Percentiles rank a stretch among this genome's conserved stretches.
These are phyloP conservation scores for Omphaloscelis lunosa DNA, from an alignment of 2,888 invertebrate genomes.

Conservation along the genomic window DNA sequence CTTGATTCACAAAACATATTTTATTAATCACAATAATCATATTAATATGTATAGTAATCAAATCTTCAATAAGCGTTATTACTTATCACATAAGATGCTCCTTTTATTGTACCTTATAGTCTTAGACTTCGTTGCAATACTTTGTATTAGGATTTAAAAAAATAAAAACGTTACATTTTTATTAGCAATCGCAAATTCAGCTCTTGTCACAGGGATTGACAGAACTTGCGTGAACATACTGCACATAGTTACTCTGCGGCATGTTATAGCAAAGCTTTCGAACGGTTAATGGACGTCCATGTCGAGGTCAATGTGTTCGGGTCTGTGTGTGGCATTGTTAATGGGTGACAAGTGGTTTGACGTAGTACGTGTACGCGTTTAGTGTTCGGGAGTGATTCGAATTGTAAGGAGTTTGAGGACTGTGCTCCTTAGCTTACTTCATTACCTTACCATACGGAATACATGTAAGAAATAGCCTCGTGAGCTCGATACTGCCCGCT, in stretches of 20 bases:
- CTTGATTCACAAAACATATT: background rate
- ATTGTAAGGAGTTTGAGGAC: conserved; percentile 33
- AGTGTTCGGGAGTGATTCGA: conserved; percentile 20
- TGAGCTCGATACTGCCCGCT: background rate
- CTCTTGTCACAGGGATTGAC: background rate
- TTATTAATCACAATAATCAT: background rate
- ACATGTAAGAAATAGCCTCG: background rate
- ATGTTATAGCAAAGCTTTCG: conserved; percentile 35
- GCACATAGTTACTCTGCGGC: conserved; percentile 24
- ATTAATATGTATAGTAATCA: background rate
- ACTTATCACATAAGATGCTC: background rate
- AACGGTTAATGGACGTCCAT: conserved; percentile 39
- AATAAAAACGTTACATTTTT: background rate
- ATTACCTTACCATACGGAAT: background rate
- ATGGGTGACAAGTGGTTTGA: conserved; percentile 52
- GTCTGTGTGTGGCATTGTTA: conserved; percentile 47
- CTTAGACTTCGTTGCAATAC: background rate
- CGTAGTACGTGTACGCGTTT: conserved; percentile 15
- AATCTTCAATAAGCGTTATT: no score
- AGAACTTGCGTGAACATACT: background rate
- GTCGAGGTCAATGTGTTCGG: conserved; percentile 62
- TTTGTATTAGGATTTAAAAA: background rate
- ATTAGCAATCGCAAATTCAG: background rate
- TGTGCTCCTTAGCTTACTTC: background rate
- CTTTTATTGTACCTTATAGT: background rate